Base-by-base conservation (phyloP, 2,797 vertebrate species). In the Rousettus madagascariensis region DNA sequence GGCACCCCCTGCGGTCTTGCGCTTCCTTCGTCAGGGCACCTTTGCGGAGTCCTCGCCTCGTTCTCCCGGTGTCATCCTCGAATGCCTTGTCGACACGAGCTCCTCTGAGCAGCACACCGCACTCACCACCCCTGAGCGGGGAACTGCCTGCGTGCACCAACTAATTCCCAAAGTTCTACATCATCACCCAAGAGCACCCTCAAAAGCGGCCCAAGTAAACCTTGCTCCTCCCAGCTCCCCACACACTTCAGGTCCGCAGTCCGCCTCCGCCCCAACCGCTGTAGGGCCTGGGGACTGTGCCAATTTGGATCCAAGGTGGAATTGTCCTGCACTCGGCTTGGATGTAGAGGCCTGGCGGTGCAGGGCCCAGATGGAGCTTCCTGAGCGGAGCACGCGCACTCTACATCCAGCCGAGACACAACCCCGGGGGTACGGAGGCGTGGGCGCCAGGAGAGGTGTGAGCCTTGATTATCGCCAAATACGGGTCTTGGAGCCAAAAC, bases 381-480 rank as follows among this genome's bases (percentile, higher is more conserved):
- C 24, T 0, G 3, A 1, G 63, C 28, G 0, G 15, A n/a, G 43
- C 5, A 26, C 33, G 26, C 2, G 49, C 41, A 16, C 41, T 53
- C n/a, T 1, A 11, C 11, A n/a, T 6, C n/a, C 0, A 0, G 8
- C 28, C 0, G 41, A 49, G 74, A 22, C 26, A 12, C 65, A 1
- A 11, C 1, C 30, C 22, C 0, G 9, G n/a, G n/a, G 12, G 74
- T 43, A 4, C 78, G 4, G 0, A 71, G 74, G 43, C 19, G 7
- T 36, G 5, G 41, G 57, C 28, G 7, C 69, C 61, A 13, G 24
- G 36, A 41, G 5, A 6, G 46, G 2, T 28, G 92, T 22, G 63
- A 92, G 46, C 77, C 36, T 43, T 43, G 41, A 15, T 12, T 49
- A 15, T 20, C 41, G 72, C 28, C 26, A 43, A 77, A 59, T 33